Base-by-base conservation (phyloP, 2,888 invertebrate species). In the Mythimna albipuncta region DNA sequence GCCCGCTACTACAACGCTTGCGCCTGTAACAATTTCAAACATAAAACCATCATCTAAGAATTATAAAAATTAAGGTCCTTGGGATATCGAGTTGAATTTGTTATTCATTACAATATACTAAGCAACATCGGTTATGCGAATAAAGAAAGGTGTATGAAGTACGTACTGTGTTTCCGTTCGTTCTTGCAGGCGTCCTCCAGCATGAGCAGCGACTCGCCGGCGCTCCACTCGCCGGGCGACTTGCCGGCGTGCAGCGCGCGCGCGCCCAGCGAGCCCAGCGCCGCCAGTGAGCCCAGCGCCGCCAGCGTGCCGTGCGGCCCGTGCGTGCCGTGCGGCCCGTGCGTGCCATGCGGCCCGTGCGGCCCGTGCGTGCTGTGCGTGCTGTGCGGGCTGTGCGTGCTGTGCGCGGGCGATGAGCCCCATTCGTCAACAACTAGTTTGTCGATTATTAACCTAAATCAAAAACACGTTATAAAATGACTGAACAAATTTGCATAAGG, bases 111-210 rank as follows among this genome's bases (percentile, higher is more conserved):
- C 21, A 47, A 13, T 47, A 47, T 16, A 47, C 16, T 16, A 47
- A 16, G 47, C 47, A 47, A 47, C 13, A 16, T 47, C 16, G 0
- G 6, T 16, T 47, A 47, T 47, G 47, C 16, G 2, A 50, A 57
- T 16, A n/a, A 41, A 13, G 2, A 26, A 47, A 52, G 2, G 6
- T 58, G 32, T 68, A 38, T 38, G 41, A 26, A 44, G 32, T 73
- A 91, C 94, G 82, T 63, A 96, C 95, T 95, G 77, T 96, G 96
- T 84, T 96, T 96, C 69, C 95, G 89, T 81, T 94, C 94, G 84
- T 96, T 95, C 89, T 95, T 96, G 91, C 96, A 96, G 0, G 94
- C 95, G 82, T 96, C 96, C 68, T 95, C 96, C 1, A 96, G 88
- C 96, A 96, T 96, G 69, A 96, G 95, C 75, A 96, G 92, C 64